phyloP scores from a whole-genome alignment of 1,140 invertebrate genomes.

The Neocloeon triangulifer region DNA sequence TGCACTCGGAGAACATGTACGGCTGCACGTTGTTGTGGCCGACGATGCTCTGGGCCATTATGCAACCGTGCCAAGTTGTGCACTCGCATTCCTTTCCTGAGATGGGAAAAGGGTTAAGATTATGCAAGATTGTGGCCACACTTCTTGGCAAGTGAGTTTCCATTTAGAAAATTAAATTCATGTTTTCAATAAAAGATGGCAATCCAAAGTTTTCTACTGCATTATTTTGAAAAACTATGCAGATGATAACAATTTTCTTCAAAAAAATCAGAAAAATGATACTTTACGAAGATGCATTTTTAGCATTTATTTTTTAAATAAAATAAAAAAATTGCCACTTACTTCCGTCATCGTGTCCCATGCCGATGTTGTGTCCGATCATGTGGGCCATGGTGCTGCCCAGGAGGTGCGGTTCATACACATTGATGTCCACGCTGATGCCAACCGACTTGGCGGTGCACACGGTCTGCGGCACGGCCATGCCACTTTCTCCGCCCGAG shows the following conservation, averaged over 20 bases:
- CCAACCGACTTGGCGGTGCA: conserved; percentile 78
- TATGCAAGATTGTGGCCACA: too few relatives aligned
- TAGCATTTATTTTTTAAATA: too few relatives aligned
- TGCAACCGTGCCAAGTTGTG: conserved; percentile 84
- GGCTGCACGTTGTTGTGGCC: conserved; percentile 78
- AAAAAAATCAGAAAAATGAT: too few relatives aligned
- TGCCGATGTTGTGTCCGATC: conserved; percentile 91
- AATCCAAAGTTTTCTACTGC: neutral
- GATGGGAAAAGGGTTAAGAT: conserved; percentile 10
- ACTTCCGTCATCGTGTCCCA: conserved; percentile 78
- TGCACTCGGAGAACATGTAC: conserved; percentile 82
- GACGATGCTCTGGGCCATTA: conserved; percentile 82
- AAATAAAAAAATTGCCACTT: conserved; percentile 25
- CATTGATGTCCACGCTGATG: conserved; percentile 75
- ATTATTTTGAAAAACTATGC: neutral
- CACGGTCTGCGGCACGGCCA: conserved; percentile 74
- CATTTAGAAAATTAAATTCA: conserved; percentile 6
- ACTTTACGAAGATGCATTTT: too few relatives aligned
- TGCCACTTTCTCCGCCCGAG: conserved; percentile 63
- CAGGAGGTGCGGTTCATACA: conserved; percentile 80
- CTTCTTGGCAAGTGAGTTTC: too few relatives aligned
- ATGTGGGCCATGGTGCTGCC: conserved; percentile 88
- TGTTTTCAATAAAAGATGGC: neutral
- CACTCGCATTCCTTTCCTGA: conserved; percentile 53
- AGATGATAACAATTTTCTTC: too few relatives aligned